Percentiles rank a stretch among this genome's conserved stretches.
Evolutionary conservation across 1,140 invertebrate genomes (phyloP).

Genomic region (Physella acuta): DNA sequence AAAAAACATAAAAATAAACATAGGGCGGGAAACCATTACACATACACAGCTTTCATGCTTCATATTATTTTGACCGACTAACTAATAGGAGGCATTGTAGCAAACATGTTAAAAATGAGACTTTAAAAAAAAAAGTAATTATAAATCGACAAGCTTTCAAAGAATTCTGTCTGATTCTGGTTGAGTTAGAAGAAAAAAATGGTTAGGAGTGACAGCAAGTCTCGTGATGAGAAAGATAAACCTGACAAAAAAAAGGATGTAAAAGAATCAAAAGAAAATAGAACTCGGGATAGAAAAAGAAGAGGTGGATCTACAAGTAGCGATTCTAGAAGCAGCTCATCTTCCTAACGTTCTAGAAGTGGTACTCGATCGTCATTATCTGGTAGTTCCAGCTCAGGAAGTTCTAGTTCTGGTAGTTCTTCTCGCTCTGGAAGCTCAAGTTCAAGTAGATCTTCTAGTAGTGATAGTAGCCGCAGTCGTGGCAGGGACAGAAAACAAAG

Average conservation of each 20-base stretch:
- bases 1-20: no score
- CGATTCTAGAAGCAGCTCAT: conserved; percentile 34
- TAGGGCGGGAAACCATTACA: no score
- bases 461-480: conserved; percentile 30
- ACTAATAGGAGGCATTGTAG: no score
- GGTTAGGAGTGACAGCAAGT: conserved; percentile 31
- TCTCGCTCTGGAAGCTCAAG: conserved; percentile 45
- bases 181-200: no score
- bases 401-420: conserved; percentile 40
- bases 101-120: no score
- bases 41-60: no score
- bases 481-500: conserved; percentile 24
- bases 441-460: conserved; percentile 40
- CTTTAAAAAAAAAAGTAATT: no score
- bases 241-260: conserved; percentile 38
- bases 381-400: conserved; percentile 41
- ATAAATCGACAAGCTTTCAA: no score
- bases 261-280: conserved; percentile 37
- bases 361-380: conserved; percentile 42
- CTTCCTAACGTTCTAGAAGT: conserved; percentile 36
- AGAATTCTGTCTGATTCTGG: no score
- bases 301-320: conserved; percentile 30
- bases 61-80: no score
- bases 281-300: conserved; percentile 32
- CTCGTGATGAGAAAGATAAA: conserved; percentile 28